A percentile compares a stretch with the other conserved stretches of the same genome.
phyloP scores from a whole-genome alignment of 2,797 vertebrate species.

The Rhabdophis nuchalis region DNA sequence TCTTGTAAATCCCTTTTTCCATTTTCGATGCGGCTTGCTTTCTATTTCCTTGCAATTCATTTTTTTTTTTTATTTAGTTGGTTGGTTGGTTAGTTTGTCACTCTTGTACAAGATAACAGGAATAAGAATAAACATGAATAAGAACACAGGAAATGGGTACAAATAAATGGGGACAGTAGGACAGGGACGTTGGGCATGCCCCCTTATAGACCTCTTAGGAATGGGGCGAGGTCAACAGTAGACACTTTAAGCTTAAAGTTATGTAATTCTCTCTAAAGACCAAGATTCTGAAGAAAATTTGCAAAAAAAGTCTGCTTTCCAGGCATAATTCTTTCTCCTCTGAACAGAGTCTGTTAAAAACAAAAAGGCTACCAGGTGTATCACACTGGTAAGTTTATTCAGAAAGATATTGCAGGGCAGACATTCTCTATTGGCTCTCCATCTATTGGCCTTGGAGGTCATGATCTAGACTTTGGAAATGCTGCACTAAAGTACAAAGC shows the following conservation, averaged over 20 bases:
- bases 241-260: too few species aligned
- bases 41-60: not conserved
- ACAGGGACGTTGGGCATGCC: too few species aligned
- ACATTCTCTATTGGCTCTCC: not conserved
- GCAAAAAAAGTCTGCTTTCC: not conserved
- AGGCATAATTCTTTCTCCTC: not conserved
- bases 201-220: too few species aligned
- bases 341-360: not conserved
- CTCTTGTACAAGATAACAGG: too few species aligned
- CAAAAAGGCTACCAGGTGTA: not conserved
- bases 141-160: too few species aligned
- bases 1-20: not conserved
- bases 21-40: not conserved
- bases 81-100: too few species aligned
- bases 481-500: not conserved
- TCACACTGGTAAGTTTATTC: not conserved
- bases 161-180: too few species aligned
- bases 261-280: not conserved
- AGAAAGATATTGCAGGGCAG: not conserved
- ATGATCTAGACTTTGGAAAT: not conserved
- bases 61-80: too few species aligned
- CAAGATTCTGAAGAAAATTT: not conserved
- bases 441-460: not conserved
- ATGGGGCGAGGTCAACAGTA: too few species aligned
- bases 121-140: too few species aligned